Evolutionary conservation across 2,797 vertebrate species (phyloP).

Genomic region (Sternotherus odoratus): DNA sequence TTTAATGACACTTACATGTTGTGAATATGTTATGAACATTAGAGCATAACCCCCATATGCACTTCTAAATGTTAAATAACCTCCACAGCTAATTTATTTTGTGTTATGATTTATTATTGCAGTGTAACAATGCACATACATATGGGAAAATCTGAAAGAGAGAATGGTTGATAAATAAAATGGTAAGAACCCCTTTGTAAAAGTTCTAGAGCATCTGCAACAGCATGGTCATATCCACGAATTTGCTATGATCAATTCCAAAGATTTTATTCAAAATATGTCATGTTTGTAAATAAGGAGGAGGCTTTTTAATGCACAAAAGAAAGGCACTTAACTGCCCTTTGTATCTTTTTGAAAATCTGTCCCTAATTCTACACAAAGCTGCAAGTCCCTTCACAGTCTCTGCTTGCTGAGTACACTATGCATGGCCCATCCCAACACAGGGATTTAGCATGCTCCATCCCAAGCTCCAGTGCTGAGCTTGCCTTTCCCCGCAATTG

Average conservation of each 20-base stretch:
- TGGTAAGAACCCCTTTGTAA: neutral
- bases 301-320: neutral
- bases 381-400: neutral
- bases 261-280: neutral
- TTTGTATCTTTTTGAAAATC: neutral
- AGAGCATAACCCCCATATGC: neutral
- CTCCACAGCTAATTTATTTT: neutral
- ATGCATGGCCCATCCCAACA: neutral
- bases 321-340: neutral
- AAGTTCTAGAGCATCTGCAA: neutral
- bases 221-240: neutral
- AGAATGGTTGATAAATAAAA: neutral
- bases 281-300: neutral
- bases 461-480: neutral
- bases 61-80: conserved; percentile 16
- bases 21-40: conserved; percentile 7
- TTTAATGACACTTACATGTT: conserved; percentile 26
- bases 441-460: neutral
- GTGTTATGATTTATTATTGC: neutral
- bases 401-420: neutral
- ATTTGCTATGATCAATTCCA: neutral
- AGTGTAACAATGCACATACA: neutral
- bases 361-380: neutral
- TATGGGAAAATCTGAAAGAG: neutral
- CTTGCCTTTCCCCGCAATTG: neutral